Percentiles rank a stretch among this genome's conserved stretches.
Evolutionary conservation across 2,797 vertebrate species (phyloP).

Genomic region (Poecilia wingei): DNA sequence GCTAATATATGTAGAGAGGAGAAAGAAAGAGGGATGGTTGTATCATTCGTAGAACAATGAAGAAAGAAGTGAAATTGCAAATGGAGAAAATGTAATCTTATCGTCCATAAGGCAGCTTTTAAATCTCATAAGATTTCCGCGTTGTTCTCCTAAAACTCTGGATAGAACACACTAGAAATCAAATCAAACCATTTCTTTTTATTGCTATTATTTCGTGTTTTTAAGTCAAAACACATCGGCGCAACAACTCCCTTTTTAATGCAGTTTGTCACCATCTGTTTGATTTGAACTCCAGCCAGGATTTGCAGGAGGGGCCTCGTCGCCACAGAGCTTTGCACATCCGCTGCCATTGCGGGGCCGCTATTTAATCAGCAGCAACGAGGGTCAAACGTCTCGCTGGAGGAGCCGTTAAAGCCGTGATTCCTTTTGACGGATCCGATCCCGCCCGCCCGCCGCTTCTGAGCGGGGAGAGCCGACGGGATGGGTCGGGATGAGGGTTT

Average conservation of each 20-base stretch:
- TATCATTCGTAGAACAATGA: slow-evolving; percentile 13
- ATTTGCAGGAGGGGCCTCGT: background rate
- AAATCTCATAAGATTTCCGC: background rate
- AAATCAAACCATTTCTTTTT: background rate
- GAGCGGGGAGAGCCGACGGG: slow-evolving; percentile 37
- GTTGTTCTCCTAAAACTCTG: background rate
- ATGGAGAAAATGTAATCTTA: slow-evolving; percentile 27
- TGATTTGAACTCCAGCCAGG: slow-evolving; percentile 1
- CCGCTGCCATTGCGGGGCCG: slow-evolving; percentile 9
- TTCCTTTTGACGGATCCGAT: slow-evolving; percentile 34
- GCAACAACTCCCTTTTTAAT: slow-evolving; percentile 5
- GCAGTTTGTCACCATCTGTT: slow-evolving; percentile 9
- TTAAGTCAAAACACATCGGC: background rate
- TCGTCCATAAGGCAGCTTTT: slow-evolving; percentile 3
- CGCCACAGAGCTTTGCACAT: slow-evolving; percentile 11
- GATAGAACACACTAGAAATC: background rate
- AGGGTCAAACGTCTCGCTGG: slow-evolving; percentile 22
- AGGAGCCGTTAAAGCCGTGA: slow-evolving; percentile 18
- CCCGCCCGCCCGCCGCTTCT: slow-evolving; percentile 9
- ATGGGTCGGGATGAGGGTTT: slow-evolving; percentile 23
- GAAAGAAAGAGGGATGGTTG: slow-evolving; percentile 11
- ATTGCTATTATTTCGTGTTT: background rate
- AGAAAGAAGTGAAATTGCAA: slow-evolving; percentile 4
- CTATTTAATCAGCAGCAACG: slow-evolving; percentile 23
- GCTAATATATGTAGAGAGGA: slow-evolving; percentile 51